Base-by-base conservation (phyloP, 2,797 vertebrate species). In the Sitta carolinensis region DNA sequence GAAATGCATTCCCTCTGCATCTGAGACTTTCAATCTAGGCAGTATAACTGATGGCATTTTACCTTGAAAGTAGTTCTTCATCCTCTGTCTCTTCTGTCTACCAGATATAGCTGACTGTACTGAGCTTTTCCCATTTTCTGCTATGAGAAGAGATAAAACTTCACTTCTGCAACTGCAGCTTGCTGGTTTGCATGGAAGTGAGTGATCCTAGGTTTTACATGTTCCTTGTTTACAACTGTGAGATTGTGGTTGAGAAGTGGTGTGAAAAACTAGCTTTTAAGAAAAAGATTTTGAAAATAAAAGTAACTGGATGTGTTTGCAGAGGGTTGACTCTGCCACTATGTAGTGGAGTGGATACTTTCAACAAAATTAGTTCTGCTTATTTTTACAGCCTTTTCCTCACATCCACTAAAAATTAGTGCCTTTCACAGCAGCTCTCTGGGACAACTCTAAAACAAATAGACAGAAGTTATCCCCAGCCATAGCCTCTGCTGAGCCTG, bases 331-430 rank as follows among this genome's bases (percentile, higher is more conserved):
- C 90, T 95, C 59, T 84, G 34, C 54, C 64, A 54, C 88, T 85
- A 40, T 1, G 1, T 58, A 84, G 50, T 42, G 45, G 55, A 91
- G 77, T 57, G 45, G 61, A 82, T 77, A 88, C 58, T 94, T 90
- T 69, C 81, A 94, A 89, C 61, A 93, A 80, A 89, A 90, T 63
- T 77, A 64, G 29, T 87, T 80, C 18, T 89, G 52, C 87, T 92
- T 94, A 82, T 90, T 93, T 95, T 90, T 70, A 84, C 47, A 93
- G 59, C 20, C 18, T 92, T 93, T 66, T 76, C 74, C 52, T 88
- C 51, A 73, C 55, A 87, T 67, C 67, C 78, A 92, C 68, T 87
- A 66, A 89, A 93, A 86, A 63, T 0, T 21, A 88, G 29, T 48
- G 47, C 38, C 45, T 68, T 63, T 89, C 74, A 88, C 40, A 67